These are phyloP conservation scores for Aplodontia rufa DNA, from an alignment of 2,113 vertebrate genomes.

Conservation along the genomic window DNA sequence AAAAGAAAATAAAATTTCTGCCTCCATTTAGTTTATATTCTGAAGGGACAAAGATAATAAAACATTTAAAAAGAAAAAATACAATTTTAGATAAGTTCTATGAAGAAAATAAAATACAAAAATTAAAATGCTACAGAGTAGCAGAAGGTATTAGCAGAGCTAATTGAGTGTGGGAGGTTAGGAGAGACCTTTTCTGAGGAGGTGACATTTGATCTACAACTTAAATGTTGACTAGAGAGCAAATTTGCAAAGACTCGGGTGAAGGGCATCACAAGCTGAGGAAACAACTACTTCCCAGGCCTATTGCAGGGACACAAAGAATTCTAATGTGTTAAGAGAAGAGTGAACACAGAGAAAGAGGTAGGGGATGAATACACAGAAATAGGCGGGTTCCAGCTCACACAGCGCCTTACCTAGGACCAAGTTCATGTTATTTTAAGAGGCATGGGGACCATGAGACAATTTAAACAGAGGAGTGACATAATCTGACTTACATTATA, in stretches of 20 bases:
- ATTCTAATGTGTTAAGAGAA: background rate
- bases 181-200: background rate
- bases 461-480: background rate
- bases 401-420: rapidly evolving
- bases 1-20: background rate
- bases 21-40: background rate
- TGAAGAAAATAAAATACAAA: background rate
- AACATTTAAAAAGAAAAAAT: background rate
- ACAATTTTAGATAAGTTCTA: background rate
- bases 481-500: background rate
- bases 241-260: background rate
- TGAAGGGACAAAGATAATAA: background rate
- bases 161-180: background rate
- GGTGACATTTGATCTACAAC: background rate
- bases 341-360: background rate
- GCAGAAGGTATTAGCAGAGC: background rate
- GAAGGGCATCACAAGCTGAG: background rate
- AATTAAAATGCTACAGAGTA: background rate
- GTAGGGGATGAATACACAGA: background rate
- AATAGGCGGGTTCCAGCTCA: background rate
- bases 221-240: background rate
- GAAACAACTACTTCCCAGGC: background rate
- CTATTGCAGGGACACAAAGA: background rate
- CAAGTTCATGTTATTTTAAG: background rate
- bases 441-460: background rate